These are phyloP conservation scores for Hippasteria phrygiana DNA, from an alignment of 53 echinoderm and acorn worm genomes.

Conservation along the genomic window DNA sequence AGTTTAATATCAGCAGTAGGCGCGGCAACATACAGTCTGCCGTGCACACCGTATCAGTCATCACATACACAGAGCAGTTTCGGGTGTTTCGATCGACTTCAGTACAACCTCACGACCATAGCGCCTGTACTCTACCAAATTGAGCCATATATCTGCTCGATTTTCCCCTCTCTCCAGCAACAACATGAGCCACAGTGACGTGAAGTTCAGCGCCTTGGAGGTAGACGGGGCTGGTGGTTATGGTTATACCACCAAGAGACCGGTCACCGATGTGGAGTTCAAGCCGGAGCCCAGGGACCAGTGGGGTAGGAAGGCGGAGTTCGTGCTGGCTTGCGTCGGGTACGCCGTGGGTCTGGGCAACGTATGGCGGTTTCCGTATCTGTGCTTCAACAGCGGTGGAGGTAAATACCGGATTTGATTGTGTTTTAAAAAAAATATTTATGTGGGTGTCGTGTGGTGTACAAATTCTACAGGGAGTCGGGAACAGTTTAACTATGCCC, in stretches of 20 bases:
- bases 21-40: too few relatives aligned
- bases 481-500: too few relatives aligned
- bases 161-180: not conserved
- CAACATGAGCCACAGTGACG: slow-evolving; percentile 36
- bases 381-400: slow-evolving; percentile 62
- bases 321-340: slow-evolving; percentile 55
- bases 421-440: not conserved
- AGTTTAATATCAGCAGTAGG: too few relatives aligned
- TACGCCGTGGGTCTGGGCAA: slow-evolving; percentile 67
- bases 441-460: too few relatives aligned
- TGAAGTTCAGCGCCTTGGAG: slow-evolving; percentile 43
- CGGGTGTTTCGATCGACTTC: too few relatives aligned
- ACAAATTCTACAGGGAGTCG: too few relatives aligned
- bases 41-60: too few relatives aligned
- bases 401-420: slow-evolving; percentile 30
- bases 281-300: slow-evolving; percentile 9
- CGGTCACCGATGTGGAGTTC: not conserved
- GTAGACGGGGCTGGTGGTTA: not conserved
- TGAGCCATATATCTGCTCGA: not conserved
- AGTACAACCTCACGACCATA: too few relatives aligned
- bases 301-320: slow-evolving; percentile 67
- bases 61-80: too few relatives aligned
- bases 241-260: not conserved
- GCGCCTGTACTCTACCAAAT: too few relatives aligned
- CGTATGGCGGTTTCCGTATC: slow-evolving; percentile 66